Conservation (phyloP, 2,797 vertebrate species). For the Zenarchopterus dispar region DNA sequence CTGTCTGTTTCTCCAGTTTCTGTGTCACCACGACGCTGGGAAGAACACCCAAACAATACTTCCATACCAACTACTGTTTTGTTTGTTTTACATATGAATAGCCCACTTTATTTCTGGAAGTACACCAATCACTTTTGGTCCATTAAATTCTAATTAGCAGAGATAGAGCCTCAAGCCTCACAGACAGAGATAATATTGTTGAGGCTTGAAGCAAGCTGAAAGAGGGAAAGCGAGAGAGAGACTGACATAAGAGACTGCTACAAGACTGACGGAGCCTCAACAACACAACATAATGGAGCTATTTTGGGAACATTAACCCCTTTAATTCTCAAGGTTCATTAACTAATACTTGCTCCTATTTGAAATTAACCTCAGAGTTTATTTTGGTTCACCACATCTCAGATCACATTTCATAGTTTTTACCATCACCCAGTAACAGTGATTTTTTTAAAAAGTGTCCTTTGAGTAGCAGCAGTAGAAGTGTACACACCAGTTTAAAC, state of each 20-base stretch:
- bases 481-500: too few relatives aligned
- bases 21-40: slow-evolving; percentile 71
- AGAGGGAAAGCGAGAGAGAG: slow-evolving; percentile 27
- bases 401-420: not conserved
- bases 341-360: slow-evolving; percentile 22
- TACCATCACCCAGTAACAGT: too few relatives aligned
- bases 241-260: slow-evolving; percentile 44
- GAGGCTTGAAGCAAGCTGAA: slow-evolving; percentile 53
- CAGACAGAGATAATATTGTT: slow-evolving; percentile 74
- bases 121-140: slow-evolving; percentile 83
- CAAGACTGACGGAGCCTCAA: slow-evolving; percentile 60
- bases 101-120: slow-evolving; percentile 82
- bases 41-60: slow-evolving; percentile 72
- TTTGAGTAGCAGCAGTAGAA: too few relatives aligned
- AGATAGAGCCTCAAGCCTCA: slow-evolving; percentile 78
- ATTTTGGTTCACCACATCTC: not conserved
- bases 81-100: slow-evolving; percentile 85
- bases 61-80: slow-evolving; percentile 77
- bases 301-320: slow-evolving; percentile 53
- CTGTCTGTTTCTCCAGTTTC: slow-evolving; percentile 66
- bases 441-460: too few relatives aligned
- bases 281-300: slow-evolving; percentile 66
- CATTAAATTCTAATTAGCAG: slow-evolving; percentile 86
- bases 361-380: slow-evolving; percentile 11
- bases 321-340: slow-evolving; percentile 35